Evolutionary conservation across 2,113 vertebrate genomes (phyloP).

Genomic region (Lepidothrix coronata): DNA sequence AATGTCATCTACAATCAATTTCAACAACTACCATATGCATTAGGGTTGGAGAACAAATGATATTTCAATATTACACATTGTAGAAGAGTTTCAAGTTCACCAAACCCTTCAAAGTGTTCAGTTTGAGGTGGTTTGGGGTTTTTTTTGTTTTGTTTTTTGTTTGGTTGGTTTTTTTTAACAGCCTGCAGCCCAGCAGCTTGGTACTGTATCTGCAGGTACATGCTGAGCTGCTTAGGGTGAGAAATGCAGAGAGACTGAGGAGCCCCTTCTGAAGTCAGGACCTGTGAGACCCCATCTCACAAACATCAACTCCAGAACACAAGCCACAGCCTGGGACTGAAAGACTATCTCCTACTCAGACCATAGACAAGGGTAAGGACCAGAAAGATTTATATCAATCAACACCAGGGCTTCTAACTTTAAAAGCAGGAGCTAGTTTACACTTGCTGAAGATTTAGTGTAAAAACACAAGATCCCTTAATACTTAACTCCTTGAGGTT

Average conservation of each 20-base stretch:
- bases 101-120: not conserved
- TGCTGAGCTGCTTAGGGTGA: not conserved
- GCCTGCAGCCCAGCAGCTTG: not conserved
- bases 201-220: not conserved
- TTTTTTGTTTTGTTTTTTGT: not conserved
- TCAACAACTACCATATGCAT: conserved; percentile 14
- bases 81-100: not conserved
- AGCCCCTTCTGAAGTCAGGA: not conserved
- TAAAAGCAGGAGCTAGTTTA: not conserved
- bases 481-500: not conserved
- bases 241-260: not conserved
- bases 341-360: not conserved
- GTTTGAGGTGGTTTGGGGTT: not conserved
- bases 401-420: not conserved
- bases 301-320: not conserved
- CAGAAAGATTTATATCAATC: not conserved
- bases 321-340: not conserved
- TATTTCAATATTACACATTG: not conserved
- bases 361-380: not conserved
- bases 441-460: not conserved
- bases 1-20: conserved; percentile 8
- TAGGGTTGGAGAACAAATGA: not conserved
- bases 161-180: not conserved
- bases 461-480: not conserved
- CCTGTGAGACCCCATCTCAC: not conserved